phyloP scores from a whole-genome alignment of 2,888 invertebrate species.

The Cerastoderma edule region DNA sequence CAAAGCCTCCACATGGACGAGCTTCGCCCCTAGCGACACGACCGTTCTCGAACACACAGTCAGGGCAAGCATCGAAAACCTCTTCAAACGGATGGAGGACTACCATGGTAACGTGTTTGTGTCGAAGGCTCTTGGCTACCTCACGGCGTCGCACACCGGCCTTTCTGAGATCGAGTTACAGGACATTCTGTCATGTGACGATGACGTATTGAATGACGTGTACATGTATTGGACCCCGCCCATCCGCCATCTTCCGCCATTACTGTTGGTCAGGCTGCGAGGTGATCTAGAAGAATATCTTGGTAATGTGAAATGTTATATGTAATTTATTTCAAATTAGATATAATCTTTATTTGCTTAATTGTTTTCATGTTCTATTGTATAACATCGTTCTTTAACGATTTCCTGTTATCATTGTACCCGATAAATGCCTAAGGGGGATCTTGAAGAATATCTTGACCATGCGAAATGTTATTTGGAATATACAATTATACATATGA shows the following conservation, averaged over 20 bases:
- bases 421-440: no score
- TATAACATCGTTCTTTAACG: no score
- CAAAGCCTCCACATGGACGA: slow-evolving; percentile 77
- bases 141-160: slow-evolving; percentile 74
- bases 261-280: slow-evolving; percentile 77
- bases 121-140: slow-evolving; percentile 74
- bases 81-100: slow-evolving; percentile 72
- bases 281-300: slow-evolving; percentile 77
- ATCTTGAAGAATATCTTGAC: no score
- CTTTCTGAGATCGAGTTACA: slow-evolving; percentile 77
- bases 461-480: no score
- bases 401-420: no score
- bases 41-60: slow-evolving; percentile 70
- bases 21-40: slow-evolving; percentile 63
- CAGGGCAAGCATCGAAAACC: slow-evolving; percentile 66
- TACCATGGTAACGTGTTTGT: slow-evolving; percentile 77
- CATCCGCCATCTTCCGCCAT: slow-evolving; percentile 78
- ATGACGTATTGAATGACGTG: slow-evolving; percentile 78
- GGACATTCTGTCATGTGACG: slow-evolving; percentile 78
- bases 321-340: no score
- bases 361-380: background rate
- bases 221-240: slow-evolving; percentile 80
- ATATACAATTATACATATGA: no score
- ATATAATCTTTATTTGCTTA: background rate
- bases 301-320: slow-evolving; percentile 51